Evolutionary conservation across 2,888 invertebrate species (phyloP).

Genomic region (Pheosia tremula): DNA sequence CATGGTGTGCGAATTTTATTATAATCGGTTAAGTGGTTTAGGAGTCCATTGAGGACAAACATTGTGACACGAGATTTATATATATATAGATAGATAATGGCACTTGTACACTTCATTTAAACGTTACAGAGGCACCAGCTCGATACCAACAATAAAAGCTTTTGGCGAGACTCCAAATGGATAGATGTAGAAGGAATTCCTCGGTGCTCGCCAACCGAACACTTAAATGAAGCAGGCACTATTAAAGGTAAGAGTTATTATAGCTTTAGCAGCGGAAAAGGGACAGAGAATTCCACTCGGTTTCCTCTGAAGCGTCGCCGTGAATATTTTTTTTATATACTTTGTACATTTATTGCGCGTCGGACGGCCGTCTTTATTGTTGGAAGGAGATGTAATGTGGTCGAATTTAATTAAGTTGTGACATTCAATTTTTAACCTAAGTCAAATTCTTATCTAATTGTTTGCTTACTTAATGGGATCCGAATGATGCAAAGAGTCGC

Average conservation of each 20-base stretch:
- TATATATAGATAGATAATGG: no score
- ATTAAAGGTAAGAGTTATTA: slow-evolving; percentile 64
- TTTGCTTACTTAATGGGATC: no score
- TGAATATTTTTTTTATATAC: slow-evolving; percentile 15
- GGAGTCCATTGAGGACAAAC: no score
- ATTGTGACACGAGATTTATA: no score
- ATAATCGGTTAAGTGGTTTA: no score
- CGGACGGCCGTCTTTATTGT: slow-evolving; percentile 9
- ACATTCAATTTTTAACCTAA: no score
- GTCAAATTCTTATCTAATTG: no score
- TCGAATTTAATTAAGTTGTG: no score
- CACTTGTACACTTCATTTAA: slow-evolving; percentile 58
- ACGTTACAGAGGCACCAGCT: slow-evolving; percentile 53
- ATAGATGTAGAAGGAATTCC: slow-evolving; percentile 37
- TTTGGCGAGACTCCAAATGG: slow-evolving; percentile 77
- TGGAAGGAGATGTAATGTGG: background rate
- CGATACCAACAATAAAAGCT: slow-evolving; percentile 71
- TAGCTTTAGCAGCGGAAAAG: slow-evolving; percentile 29
- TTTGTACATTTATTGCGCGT: slow-evolving; percentile 28
- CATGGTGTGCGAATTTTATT: no score
- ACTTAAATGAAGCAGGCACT: slow-evolving; percentile 52
- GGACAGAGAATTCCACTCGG: slow-evolving; percentile 17
- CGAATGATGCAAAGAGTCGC: no score
- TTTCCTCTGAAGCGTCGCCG: slow-evolving; percentile 19
- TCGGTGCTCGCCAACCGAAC: slow-evolving; percentile 35